Base-by-base conservation (phyloP, 1,140 invertebrate genomes). In the Goniozus legneri region DNA sequence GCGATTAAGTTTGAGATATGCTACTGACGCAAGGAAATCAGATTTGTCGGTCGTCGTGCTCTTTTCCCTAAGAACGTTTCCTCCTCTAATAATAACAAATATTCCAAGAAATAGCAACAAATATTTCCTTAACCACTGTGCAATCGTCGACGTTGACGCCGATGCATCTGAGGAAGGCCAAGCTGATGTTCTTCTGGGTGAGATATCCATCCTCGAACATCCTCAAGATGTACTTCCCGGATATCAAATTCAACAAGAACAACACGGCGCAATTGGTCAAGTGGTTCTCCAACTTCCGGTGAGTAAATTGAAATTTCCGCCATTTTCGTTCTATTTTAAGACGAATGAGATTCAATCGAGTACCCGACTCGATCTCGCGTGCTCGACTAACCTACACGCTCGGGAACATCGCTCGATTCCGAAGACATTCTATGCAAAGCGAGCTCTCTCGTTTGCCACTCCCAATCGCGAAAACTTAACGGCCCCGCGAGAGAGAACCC, bases 171-270 rank as follows among this genome's bases (percentile, higher is more conserved):
- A 85, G 97, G 66, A 99, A 99, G 78, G 97, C 97, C 37, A 99
- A 99, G 82, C 83, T 99, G 78, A 99, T 99, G 97, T 99, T 99
- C 88, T 99, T 99, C 87, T 99, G 94, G 89, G 95, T 96, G 55
- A 85, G 97, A 61, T 99, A 99, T 79, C 97, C 97, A 31, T 97
- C 91, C 75, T 98, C 96, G 34, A 88, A 93, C 61, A 90, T 98
- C 54, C 87, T 99, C 67, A 99, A 99, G 83, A 96, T 95, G 85
- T 99, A 97, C 84, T 99, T 99, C 83, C 96, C 96, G 10, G 97
- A 99, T 82, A 98, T 99, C 78, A 96, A 95, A 75, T 99, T 99
- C 84, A 99, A 99, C 84, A 99, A 99, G 81, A 98, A 98, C 82
- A 99, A 99, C 81, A 99, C 97, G 51, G 97, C 97, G 63, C 97